Base-by-base conservation (phyloP, 2,797 vertebrate species). In the Acanthurus leucopareius region DNA sequence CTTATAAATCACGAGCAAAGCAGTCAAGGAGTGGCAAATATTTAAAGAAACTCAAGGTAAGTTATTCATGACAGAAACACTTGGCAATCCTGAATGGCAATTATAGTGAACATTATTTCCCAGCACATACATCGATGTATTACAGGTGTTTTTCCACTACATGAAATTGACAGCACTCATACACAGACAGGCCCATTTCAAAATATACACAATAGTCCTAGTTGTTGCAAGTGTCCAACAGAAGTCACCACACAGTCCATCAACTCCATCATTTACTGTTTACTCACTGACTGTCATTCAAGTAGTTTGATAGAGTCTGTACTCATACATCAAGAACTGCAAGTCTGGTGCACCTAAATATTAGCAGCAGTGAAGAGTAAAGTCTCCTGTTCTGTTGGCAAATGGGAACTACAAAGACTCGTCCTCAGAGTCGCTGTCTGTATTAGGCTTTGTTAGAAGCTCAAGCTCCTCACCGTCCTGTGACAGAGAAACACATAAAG, bases 381-480 rank as follows among this genome's bases (percentile, higher is more conserved):
- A 0, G 2, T 32, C 28, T 32, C 28, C 28, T 52, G 52, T 14
- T 53, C 28, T 11, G 22, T 1, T 6, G 9, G 60, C 4, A 6
- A 60, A 2, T 58, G 32, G 16, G 20, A 0, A 3, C 89, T 92
- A 96, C 40, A 95, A 48, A 38, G 94, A 95, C 35, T 95, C 94
- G 42, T 98, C 97, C 79, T 99, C 98, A n/a, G 97, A 98, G 25
- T 98, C 97, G 0, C 95, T 95, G 85, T 99, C 97, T 77, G 96
- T 96, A 91, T 93, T 96, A 66, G 95, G 82, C 90, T 97, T 98
- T 1, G 96, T 96, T 80, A 99, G 77, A 72, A 97, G 96, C 89
- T 97, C 95, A 87, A 98, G 94, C 86, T 99, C 98, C 85, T 99
- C 97, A 13, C 98, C 97, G 81, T 99, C 98, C 98, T 99, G 84